phyloP scores from a whole-genome alignment of 2,113 vertebrate genomes.

The Cercopithecus mona region DNA sequence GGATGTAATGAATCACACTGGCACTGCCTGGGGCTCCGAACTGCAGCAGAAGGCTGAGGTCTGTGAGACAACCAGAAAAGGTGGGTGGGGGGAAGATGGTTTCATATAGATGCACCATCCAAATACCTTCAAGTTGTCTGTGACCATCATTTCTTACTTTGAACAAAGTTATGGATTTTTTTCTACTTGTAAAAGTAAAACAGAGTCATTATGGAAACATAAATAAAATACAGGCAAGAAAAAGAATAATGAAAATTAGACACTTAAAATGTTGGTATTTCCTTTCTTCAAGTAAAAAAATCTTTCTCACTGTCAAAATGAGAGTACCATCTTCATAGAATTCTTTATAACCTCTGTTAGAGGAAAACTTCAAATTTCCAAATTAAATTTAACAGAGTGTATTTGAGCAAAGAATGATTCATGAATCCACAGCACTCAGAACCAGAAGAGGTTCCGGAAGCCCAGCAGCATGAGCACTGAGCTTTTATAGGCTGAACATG shows the following conservation, averaged over 20 bases:
- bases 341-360: neutral
- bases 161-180: neutral
- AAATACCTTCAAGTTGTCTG: neutral
- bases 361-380: neutral
- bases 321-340: neutral
- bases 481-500: neutral
- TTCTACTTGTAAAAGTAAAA: neutral
- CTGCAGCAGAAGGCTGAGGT: neutral
- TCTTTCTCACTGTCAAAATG: neutral
- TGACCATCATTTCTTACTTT: neutral
- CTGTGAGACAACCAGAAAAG: accelerated
- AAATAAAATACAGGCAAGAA: neutral
- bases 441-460: neutral
- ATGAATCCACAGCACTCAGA: neutral
- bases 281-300: neutral
- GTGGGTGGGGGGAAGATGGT: accelerated
- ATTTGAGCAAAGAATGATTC: neutral
- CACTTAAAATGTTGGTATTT: neutral
- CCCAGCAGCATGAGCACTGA: neutral
- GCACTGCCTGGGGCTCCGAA: neutral
- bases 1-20: neutral
- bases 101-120: accelerated
- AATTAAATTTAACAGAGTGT: neutral
- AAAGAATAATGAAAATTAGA: neutral
- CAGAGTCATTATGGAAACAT: neutral